Evolutionary conservation across 2,797 vertebrate genomes (phyloP).

Genomic region (Oreochromis grahami): DNA sequence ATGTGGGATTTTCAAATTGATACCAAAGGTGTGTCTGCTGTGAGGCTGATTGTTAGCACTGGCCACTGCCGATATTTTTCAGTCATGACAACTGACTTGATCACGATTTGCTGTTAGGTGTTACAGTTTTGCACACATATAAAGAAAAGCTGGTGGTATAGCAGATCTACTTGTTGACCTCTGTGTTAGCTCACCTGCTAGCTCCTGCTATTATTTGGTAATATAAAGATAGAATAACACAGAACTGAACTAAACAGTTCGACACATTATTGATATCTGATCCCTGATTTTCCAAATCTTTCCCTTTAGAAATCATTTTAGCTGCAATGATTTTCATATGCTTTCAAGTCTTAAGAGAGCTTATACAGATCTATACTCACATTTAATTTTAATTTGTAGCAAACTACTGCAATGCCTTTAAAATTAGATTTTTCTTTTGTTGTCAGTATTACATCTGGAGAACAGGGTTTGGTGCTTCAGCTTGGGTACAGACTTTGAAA

Average conservation of each 20-base stretch:
- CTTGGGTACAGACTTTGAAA: conserved; percentile 13
- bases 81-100: neutral
- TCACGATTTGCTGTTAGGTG: neutral
- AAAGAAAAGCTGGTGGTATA: neutral
- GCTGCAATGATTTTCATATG: neutral
- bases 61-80: neutral
- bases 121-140: neutral
- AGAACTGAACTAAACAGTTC: neutral
- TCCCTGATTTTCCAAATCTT: neutral
- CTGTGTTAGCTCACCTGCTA: neutral
- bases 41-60: neutral
- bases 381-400: neutral
- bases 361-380: neutral
- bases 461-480: neutral
- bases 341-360: neutral
- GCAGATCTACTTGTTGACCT: neutral
- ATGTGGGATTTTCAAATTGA: neutral
- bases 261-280: neutral
- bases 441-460: neutral
- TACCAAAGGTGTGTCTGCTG: neutral
- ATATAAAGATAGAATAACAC: neutral
- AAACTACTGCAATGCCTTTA: neutral
- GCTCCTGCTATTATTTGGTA: neutral
- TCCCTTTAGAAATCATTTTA: neutral
- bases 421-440: conserved; percentile 11